Conservation (phyloP, 2,797 vertebrate genomes). For the Erpetoichthys calabaricus region DNA sequence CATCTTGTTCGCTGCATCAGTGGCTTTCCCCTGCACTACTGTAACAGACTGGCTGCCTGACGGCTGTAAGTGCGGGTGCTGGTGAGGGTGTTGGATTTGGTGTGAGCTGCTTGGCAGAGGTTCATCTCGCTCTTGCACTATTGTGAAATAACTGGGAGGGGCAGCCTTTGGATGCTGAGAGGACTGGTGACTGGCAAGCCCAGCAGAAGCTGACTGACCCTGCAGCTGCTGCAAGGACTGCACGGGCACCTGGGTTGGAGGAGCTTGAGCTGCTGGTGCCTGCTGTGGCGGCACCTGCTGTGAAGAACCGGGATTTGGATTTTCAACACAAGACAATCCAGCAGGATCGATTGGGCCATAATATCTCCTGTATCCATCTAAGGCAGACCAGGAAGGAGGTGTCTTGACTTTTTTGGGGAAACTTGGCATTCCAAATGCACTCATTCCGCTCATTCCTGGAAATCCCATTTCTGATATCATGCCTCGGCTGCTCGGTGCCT, state of each 20-base stretch:
- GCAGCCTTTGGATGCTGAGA: conserved; percentile 65
- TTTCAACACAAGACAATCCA: conserved; percentile 63
- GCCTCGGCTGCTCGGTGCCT: conserved; percentile 43
- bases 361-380: conserved; percentile 82
- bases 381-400: conserved; percentile 23
- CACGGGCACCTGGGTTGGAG: not conserved
- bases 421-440: conserved; percentile 36
- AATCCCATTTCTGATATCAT: conserved; percentile 39
- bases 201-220: not conserved
- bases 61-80: not conserved
- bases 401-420: conserved; percentile 1
- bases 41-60: not conserved
- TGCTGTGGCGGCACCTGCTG: not conserved
- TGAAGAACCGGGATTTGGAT: not conserved
- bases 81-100: not conserved
- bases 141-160: conserved; percentile 32
- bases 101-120: not conserved
- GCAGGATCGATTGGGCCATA: conserved; percentile 87
- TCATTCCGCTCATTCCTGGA: conserved; percentile 47
- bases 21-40: not conserved
- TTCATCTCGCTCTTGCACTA: conserved; percentile 33
- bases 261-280: not conserved
- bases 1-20: too few species aligned
- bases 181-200: not conserved
- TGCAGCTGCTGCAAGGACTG: not conserved